Conservation (phyloP, 2,797 vertebrate genomes). For the Emydoidea blandingii region DNA sequence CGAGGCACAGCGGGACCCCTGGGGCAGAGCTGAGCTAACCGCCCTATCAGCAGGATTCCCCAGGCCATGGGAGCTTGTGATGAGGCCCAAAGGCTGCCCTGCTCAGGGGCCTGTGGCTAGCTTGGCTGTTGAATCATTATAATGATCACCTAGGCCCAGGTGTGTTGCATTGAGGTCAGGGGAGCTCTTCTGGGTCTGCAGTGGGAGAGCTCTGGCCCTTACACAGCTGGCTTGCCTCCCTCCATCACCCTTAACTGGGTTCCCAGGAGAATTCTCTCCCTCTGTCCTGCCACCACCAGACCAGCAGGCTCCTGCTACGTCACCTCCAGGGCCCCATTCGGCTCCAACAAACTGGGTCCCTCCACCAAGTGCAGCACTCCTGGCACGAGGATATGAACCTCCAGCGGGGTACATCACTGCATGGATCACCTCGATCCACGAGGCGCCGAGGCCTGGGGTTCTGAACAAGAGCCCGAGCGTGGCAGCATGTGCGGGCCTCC, state of each 20-base stretch:
- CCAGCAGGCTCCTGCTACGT: background rate
- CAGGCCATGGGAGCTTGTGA: background rate
- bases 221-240: background rate
- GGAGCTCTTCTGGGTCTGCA: background rate
- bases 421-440: background rate
- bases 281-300: background rate
- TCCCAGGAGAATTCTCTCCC: background rate
- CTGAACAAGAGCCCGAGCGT: background rate
- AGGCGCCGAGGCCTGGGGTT: background rate
- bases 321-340: background rate
- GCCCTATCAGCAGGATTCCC: background rate
- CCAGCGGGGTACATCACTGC: background rate
- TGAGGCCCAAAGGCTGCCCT: background rate
- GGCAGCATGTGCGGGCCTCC: background rate
- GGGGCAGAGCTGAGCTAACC: background rate
- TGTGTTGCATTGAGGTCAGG: background rate
- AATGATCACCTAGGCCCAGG: background rate
- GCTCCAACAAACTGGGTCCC: background rate
- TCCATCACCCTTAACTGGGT: background rate
- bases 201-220: no score
- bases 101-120: background rate
- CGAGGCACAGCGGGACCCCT: background rate
- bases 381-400: background rate
- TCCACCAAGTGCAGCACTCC: background rate
- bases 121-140: background rate